A percentile compares a stretch with the other conserved stretches of the same genome.
Evolutionary conservation across 2,113 vertebrate species (phyloP).

Genomic region (Polypterus bichir): DNA sequence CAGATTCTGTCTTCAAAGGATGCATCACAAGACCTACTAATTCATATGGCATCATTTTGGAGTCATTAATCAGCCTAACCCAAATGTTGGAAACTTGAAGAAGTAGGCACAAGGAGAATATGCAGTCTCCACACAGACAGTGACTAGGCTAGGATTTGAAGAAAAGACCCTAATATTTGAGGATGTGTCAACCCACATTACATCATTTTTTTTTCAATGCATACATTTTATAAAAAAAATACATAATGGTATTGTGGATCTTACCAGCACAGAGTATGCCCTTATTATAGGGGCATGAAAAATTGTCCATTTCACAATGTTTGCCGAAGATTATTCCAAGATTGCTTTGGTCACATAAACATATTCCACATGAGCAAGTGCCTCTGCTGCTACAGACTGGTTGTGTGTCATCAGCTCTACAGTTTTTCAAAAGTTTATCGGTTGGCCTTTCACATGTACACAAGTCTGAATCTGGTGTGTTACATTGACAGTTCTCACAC

Average conservation of each 20-base stretch:
- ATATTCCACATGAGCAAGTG: conserved; percentile 69
- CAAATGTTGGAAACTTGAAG: too few species aligned
- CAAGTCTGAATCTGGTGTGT: conserved; percentile 28
- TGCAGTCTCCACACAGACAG: too few species aligned
- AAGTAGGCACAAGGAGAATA: too few species aligned
- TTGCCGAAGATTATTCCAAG: conserved; percentile 74
- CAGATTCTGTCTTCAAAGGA: too few species aligned
- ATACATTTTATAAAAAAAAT: too few species aligned
- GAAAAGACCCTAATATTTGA: too few species aligned
- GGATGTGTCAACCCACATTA: too few species aligned
- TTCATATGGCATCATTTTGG: too few species aligned
- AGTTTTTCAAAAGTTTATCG: conserved; percentile 25
- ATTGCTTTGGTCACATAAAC: conserved; percentile 70
- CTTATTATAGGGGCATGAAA: conserved; percentile 75
- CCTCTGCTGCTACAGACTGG: conserved; percentile 72
- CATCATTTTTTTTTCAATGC: too few species aligned
- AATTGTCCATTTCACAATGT: conserved; percentile 87
- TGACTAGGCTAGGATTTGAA: too few species aligned
- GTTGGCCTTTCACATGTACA: conserved; percentile 18
- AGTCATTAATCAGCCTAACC: too few species aligned
- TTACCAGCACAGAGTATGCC: conserved; percentile 77
- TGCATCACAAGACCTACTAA: too few species aligned
- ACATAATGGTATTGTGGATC: conserved; percentile 5
- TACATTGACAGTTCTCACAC: conserved; percentile 30
- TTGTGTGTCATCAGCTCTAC: conserved; percentile 44